Percentiles rank a stretch among this genome's conserved stretches.
Conservation (phyloP, 35 echinoderm and acorn worm genomes). For the Acanthaster planci region DNA sequence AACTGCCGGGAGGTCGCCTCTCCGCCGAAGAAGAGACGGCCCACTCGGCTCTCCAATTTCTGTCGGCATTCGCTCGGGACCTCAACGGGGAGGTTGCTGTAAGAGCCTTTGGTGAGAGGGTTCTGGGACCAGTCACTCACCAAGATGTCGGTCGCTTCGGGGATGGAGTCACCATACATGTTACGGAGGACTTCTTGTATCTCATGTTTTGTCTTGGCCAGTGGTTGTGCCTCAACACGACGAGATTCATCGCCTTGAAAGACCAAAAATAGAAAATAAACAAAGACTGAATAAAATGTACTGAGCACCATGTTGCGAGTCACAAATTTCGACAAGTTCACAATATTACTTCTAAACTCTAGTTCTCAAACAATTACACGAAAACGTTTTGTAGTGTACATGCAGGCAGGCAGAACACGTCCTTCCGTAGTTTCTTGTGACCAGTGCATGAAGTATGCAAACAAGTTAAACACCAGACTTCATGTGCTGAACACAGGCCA, state of each 20-base stretch:
- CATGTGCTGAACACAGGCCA: too few relatives aligned
- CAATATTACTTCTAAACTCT: too few relatives aligned
- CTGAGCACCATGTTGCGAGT: too few relatives aligned
- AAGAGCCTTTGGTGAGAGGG: slow-evolving; percentile 37
- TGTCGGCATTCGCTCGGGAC: slow-evolving; percentile 4
- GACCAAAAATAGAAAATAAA: neutral
- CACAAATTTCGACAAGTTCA: too few relatives aligned
- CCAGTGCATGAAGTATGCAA: too few relatives aligned
- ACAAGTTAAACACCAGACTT: too few relatives aligned
- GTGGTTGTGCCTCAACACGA: slow-evolving; percentile 32
- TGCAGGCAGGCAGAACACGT: too few relatives aligned
- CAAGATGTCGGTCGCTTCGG: neutral
- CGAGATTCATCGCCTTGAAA: slow-evolving; percentile 47
- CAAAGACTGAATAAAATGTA: too few relatives aligned
- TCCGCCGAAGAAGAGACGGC: slow-evolving; percentile 36
- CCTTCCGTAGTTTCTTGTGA: too few relatives aligned
- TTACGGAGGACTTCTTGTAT: slow-evolving; percentile 16
- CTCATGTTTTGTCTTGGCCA: slow-evolving; percentile 18
- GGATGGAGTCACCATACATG: slow-evolving; percentile 22
- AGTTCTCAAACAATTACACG: too few relatives aligned
- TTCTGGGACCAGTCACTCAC: slow-evolving; percentile 37
- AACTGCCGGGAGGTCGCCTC: slow-evolving; percentile 37
- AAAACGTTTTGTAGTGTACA: too few relatives aligned
- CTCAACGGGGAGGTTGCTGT: slow-evolving; percentile 44
- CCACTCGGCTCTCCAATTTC: slow-evolving; percentile 30